These are phyloP conservation scores for Andrena bicolor DNA, from an alignment of 2,888 invertebrate genomes.

Conservation along the genomic window DNA sequence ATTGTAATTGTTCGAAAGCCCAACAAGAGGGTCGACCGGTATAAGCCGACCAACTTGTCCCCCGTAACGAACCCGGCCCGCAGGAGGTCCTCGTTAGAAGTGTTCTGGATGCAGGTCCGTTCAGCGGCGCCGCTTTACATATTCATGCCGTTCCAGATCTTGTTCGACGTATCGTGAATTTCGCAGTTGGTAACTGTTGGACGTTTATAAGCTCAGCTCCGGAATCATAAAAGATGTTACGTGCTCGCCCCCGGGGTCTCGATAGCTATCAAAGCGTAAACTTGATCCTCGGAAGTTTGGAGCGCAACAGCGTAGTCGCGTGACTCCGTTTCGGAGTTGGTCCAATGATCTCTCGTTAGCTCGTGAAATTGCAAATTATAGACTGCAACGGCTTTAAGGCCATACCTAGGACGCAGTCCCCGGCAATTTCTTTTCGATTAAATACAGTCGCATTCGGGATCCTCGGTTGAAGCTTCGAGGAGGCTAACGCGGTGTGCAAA, in stretches of 20 bases:
- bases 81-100: slow-evolving; percentile 71
- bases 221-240: slow-evolving; percentile 27
- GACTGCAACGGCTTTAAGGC: neutral
- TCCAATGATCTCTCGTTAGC: neutral
- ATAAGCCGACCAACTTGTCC: slow-evolving; percentile 60
- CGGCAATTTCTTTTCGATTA: too few relatives aligned
- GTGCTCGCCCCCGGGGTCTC: neutral
- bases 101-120: slow-evolving; percentile 42
- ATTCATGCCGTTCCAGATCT: slow-evolving; percentile 71
- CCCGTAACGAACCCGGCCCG: slow-evolving; percentile 61
- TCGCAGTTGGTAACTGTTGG: slow-evolving; percentile 35
- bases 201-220: slow-evolving; percentile 27
- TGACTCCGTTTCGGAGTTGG: neutral
- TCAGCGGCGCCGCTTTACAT: slow-evolving; percentile 71
- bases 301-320: neutral
- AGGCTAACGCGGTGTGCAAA: too few relatives aligned
- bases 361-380: neutral
- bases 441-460: too few relatives aligned
- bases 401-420: neutral
- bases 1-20: slow-evolving; percentile 58
- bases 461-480: too few relatives aligned
- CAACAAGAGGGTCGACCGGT: slow-evolving; percentile 34
- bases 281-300: slow-evolving; percentile 10
- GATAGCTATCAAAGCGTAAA: slow-evolving; percentile 28
- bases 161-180: slow-evolving; percentile 54